Evolutionary conservation across 35 echinoderm and acorn worm species (phyloP).

Genomic region (Chiridota heheva): DNA sequence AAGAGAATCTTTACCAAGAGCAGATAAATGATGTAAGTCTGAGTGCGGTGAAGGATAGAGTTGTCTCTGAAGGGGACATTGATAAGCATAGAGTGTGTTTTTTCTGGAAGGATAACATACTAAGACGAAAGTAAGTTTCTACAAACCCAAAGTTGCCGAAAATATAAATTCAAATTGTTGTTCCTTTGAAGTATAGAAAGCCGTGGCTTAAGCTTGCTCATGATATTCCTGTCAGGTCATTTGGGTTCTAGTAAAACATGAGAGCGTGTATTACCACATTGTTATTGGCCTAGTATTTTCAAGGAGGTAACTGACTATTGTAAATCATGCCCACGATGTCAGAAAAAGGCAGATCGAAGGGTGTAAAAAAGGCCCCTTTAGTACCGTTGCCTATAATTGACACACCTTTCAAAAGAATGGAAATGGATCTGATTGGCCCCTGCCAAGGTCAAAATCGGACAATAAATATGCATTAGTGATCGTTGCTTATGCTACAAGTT

Average conservation of each 20-base stretch:
- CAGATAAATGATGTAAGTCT: neutral
- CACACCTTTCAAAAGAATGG: neutral
- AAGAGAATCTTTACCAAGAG: neutral
- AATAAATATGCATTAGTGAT: neutral
- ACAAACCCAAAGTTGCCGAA: neutral
- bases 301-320: constrained; percentile 3
- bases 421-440: neutral
- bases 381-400: constrained; percentile 9
- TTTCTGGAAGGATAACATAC: constrained; percentile 18
- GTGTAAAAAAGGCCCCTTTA: neutral
- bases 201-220: neutral
- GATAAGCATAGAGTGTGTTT: neutral
- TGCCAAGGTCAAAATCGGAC: neutral
- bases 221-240: constrained; percentile 18
- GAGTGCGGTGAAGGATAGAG: neutral
- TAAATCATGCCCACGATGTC: constrained; percentile 13
- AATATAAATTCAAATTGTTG: neutral
- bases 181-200: neutral
- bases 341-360: neutral
- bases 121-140: neutral
- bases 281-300: constrained; percentile 27
- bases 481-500: constrained; percentile 18
- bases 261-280: constrained; percentile 10
- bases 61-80: neutral
- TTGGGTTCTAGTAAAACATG: constrained; percentile 8